phyloP scores from a whole-genome alignment of 1,140 invertebrate species.

The Drosophila insularis region DNA sequence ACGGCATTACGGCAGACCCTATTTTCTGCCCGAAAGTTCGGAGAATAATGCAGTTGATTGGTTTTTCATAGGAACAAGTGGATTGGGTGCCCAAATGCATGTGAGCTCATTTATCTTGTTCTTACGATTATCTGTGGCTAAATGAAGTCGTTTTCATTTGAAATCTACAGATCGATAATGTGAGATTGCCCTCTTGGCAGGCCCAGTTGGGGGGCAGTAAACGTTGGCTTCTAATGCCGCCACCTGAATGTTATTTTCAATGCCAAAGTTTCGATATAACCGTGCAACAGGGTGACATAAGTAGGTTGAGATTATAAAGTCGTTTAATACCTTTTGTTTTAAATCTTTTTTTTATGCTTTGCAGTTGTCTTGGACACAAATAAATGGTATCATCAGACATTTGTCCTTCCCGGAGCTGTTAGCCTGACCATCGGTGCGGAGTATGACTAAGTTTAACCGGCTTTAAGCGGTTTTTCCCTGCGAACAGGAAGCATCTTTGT shows the following conservation, averaged over 20 bases:
- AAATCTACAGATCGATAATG: slow-evolving; percentile 91
- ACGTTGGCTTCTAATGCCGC: slow-evolving; percentile 93
- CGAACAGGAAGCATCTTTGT: slow-evolving; percentile 49
- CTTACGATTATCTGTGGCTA: too few species aligned
- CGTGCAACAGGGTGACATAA: slow-evolving; percentile 93
- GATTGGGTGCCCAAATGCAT: slow-evolving; percentile 96
- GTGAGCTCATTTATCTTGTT: slow-evolving; percentile 83
- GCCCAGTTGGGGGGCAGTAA: slow-evolving; percentile 94
- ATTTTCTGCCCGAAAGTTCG: slow-evolving; percentile 92
- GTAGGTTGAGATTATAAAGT: slow-evolving; percentile 84
- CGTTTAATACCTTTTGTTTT: neutral
- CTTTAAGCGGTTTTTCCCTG: slow-evolving; percentile 39
- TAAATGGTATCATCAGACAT: slow-evolving; percentile 96
- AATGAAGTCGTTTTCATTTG: too few species aligned
- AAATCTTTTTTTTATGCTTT: slow-evolving; percentile 63
- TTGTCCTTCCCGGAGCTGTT: slow-evolving; percentile 92
- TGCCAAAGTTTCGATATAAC: slow-evolving; percentile 88
- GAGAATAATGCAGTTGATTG: slow-evolving; percentile 95
- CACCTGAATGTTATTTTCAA: slow-evolving; percentile 92
- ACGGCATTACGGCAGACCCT: slow-evolving; percentile 91
- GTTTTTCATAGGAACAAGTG: slow-evolving; percentile 98
- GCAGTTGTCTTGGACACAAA: slow-evolving; percentile 96
- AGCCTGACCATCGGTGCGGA: slow-evolving; percentile 98
- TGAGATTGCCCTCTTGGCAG: slow-evolving; percentile 96
- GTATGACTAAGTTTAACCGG: slow-evolving; percentile 88